phyloP scores from a whole-genome alignment of 2,888 invertebrate species.

The Agrotis exclamationis region DNA sequence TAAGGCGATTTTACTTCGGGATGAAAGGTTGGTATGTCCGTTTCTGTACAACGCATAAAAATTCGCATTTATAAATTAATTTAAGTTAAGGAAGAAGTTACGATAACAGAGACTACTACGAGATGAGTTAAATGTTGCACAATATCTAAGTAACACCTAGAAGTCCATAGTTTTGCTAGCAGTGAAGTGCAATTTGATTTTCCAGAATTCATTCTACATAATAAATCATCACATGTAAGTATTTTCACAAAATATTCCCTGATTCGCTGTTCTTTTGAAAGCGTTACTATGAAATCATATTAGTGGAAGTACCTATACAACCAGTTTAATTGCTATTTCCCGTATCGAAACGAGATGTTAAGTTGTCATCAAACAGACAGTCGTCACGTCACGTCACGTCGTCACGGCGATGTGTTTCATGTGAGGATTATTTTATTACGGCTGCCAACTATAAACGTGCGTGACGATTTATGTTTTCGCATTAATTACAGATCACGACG shows the following conservation, averaged over 20 bases:
- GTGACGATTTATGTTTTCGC: not conserved
- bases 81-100: no score
- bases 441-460: not conserved
- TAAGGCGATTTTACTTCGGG: no score
- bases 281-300: not conserved
- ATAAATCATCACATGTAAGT: not conserved
- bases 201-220: no score
- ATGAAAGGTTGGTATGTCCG: no score
- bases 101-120: not conserved
- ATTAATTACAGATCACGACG: not conserved
- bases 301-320: not conserved
- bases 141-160: not conserved
- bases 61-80: no score
- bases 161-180: not conserved
- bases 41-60: no score
- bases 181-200: not conserved
- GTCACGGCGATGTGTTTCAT: slow-evolving; percentile 3
- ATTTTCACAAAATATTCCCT: not conserved
- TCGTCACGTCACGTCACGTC: no score
- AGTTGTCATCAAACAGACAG: not conserved
- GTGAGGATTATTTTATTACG: not conserved
- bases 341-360: not conserved
- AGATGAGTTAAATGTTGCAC: not conserved
- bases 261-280: not conserved
- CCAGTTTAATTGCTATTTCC: not conserved